phyloP scores from a whole-genome alignment of 2,113 vertebrate genomes.

The Myiozetetes cayanensis region DNA sequence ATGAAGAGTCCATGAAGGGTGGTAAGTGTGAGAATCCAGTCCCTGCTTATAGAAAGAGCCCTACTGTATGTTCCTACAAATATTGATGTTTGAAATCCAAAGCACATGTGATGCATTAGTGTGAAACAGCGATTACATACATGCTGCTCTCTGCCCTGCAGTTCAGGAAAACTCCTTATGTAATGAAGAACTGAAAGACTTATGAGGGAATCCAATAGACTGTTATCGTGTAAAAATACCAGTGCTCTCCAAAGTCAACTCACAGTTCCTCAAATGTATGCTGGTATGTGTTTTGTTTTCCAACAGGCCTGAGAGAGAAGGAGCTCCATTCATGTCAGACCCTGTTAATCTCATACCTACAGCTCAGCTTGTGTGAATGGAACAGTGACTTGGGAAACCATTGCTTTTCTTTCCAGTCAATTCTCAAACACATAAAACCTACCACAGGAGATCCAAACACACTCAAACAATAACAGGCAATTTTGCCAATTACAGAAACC shows the following conservation, averaged over 20 bases:
- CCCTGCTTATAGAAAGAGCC: slow-evolving; percentile 35
- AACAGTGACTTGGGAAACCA: slow-evolving; percentile 60
- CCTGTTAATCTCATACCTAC: slow-evolving; percentile 62
- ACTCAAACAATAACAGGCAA: slow-evolving; percentile 59
- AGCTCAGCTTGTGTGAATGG: slow-evolving; percentile 43
- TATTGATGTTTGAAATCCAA: slow-evolving; percentile 69
- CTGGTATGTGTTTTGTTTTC: slow-evolving; percentile 65
- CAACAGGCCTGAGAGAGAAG: slow-evolving; percentile 60
- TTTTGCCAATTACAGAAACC: slow-evolving; percentile 53
- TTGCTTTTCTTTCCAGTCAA: slow-evolving; percentile 68
- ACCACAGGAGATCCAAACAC: slow-evolving; percentile 45
- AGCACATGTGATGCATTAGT: slow-evolving; percentile 69
- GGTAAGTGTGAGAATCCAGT: slow-evolving; percentile 51
- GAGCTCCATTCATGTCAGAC: slow-evolving; percentile 64
- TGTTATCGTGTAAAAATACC: slow-evolving; percentile 70
- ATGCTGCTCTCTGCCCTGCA: slow-evolving; percentile 55
- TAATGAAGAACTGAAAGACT: slow-evolving; percentile 70
- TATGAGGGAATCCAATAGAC: slow-evolving; percentile 64
- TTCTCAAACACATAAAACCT: slow-evolving; percentile 65
- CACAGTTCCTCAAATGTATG: slow-evolving; percentile 64
- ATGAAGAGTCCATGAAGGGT: slow-evolving; percentile 34
- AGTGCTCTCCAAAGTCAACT: slow-evolving; percentile 67
- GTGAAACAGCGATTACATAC: slow-evolving; percentile 69
- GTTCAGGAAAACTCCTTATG: slow-evolving; percentile 67
- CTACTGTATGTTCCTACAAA: slow-evolving; percentile 65